A percentile compares a stretch with the other conserved stretches of the same genome.
These are phyloP conservation scores for Istiophorus platypterus DNA, from an alignment of 2,113 vertebrate species.

Conservation along the genomic window DNA sequence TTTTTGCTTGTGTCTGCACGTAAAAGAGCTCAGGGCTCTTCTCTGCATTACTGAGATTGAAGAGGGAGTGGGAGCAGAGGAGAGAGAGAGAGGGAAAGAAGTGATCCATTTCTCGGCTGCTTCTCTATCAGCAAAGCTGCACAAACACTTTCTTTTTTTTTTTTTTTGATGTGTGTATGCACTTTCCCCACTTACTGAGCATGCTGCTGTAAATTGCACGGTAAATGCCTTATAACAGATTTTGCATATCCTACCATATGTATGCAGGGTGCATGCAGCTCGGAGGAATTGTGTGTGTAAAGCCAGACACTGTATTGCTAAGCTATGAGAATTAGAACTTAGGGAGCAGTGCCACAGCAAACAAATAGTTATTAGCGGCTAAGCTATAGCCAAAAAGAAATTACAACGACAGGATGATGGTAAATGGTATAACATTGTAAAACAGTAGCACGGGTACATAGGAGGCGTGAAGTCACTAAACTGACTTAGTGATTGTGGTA, in stretches of 20 bases:
- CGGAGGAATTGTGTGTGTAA: background rate
- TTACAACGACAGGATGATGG: background rate
- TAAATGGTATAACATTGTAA: background rate
- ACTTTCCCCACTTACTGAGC: slow-evolving; percentile 29
- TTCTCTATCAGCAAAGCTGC: slow-evolving; percentile 49
- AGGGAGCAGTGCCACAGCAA: background rate
- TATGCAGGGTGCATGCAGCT: background rate
- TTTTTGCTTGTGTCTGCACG: slow-evolving; percentile 78
- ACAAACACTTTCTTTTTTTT: slow-evolving; percentile 44
- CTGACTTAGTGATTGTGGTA: background rate
- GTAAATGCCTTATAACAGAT: slow-evolving; percentile 26
- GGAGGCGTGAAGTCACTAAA: background rate
- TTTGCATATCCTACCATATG: slow-evolving; percentile 2
- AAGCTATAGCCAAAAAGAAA: background rate
- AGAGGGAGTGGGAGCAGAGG: slow-evolving; percentile 23
- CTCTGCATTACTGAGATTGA: slow-evolving; percentile 65
- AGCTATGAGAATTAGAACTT: background rate
- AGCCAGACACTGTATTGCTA: background rate
- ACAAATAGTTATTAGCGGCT: background rate
- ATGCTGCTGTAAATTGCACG: slow-evolving; percentile 25
- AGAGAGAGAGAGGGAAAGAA: slow-evolving; percentile 10
- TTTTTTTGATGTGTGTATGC: slow-evolving; percentile 21
- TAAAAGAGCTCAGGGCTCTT: slow-evolving; percentile 74
- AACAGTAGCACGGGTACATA: background rate
- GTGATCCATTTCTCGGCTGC: slow-evolving; percentile 49